A percentile compares a stretch with the other conserved stretches of the same genome.
Conservation (phyloP, 2,797 vertebrate genomes). For the Aldrovandia affinis region DNA sequence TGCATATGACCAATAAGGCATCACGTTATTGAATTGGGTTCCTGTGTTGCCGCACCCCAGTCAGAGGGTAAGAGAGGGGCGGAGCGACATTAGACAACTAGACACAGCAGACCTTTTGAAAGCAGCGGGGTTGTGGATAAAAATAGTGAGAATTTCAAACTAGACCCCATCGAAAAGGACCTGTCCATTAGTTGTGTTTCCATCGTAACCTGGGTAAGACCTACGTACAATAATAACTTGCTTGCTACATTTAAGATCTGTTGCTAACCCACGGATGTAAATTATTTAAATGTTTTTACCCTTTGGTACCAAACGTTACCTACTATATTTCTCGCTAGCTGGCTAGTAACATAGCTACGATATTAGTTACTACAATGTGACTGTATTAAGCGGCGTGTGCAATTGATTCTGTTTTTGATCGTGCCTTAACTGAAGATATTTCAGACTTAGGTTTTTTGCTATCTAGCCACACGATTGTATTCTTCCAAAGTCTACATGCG, state of each 20-base stretch:
- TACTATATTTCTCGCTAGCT: background rate
- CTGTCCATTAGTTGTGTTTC: conserved; percentile 10
- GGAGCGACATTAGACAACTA: conserved; percentile 52
- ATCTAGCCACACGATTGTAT: background rate
- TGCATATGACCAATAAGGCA: conserved; percentile 48
- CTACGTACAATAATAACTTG: background rate
- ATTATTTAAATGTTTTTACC: conserved; percentile 14
- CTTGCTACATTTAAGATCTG: background rate
- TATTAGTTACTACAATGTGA: conserved; percentile 11
- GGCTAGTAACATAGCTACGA: background rate
- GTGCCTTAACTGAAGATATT: background rate
- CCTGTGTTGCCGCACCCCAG: conserved; percentile 63
- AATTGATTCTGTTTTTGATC: background rate
- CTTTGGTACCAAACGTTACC: background rate
- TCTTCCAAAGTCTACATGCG: background rate
- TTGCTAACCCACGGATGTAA: background rate
- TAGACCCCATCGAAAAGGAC: conserved; percentile 10
- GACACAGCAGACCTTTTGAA: conserved; percentile 50
- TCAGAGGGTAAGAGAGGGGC: conserved; percentile 59
- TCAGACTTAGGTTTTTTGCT: background rate
- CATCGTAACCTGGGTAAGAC: conserved; percentile 25
- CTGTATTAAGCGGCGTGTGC: conserved; percentile 6
- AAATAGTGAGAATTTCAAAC: conserved; percentile 46
- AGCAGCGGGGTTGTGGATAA: conserved; percentile 48
- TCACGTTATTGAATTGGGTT: conserved; percentile 12